phyloP scores from a whole-genome alignment of 2,888 invertebrate species.

The Eledona agricola region DNA sequence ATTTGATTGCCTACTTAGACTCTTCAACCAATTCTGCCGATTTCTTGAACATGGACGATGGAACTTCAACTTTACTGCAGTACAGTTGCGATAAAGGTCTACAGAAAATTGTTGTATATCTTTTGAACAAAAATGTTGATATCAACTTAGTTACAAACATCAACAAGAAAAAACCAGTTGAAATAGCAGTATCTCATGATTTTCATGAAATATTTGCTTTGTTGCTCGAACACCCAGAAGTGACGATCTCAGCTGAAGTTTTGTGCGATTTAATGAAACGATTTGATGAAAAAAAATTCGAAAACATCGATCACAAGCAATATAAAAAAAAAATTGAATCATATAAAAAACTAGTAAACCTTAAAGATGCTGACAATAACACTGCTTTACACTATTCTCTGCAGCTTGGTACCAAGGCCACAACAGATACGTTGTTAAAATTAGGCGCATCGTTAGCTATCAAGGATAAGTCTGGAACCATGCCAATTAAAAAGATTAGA shows the following conservation, averaged over 20 bases:
- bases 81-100: constrained; percentile 63
- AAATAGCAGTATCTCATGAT: constrained; percentile 71
- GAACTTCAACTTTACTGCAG: constrained; percentile 60
- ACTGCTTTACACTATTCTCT: constrained; percentile 75
- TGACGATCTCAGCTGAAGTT: constrained; percentile 41
- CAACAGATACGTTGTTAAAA: constrained; percentile 70
- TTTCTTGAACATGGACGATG: constrained; percentile 55
- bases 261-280: constrained; percentile 48
- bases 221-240: constrained; percentile 63
- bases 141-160: constrained; percentile 65
- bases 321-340: constrained; percentile 63
- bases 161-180: constrained; percentile 66
- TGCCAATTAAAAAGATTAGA: constrained; percentile 77
- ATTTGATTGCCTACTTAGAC: constrained; percentile 46
- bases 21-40: constrained; percentile 32
- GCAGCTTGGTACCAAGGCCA: constrained; percentile 72
- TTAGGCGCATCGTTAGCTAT: constrained; percentile 79
- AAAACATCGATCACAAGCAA: constrained; percentile 67
- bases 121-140: constrained; percentile 66
- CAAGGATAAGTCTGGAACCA: constrained; percentile 70
- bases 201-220: constrained; percentile 65
- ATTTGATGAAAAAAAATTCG: constrained; percentile 60
- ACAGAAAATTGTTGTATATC: constrained; percentile 63
- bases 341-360: too few relatives aligned
- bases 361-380: constrained; percentile 57